Evolutionary conservation across 2,797 vertebrate genomes (phyloP).

Genomic region (Leptodactylus fallax): DNA sequence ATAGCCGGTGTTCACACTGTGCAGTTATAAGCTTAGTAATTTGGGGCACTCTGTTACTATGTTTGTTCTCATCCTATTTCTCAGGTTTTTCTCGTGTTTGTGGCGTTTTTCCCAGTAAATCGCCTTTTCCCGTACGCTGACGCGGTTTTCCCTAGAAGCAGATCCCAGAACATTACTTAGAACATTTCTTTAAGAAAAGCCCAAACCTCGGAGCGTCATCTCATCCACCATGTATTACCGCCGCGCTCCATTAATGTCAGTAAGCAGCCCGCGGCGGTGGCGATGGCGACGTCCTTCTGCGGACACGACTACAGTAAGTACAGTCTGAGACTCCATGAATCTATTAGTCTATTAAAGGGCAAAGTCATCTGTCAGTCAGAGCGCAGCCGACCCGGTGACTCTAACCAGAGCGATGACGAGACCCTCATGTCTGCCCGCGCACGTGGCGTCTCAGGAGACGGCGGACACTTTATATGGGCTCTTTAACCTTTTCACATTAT

Average conservation of each 20-base stretch:
- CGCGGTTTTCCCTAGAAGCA: too few species aligned
- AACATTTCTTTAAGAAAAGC: background rate
- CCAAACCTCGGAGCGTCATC: background rate
- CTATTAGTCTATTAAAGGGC: slow-evolving; percentile 24
- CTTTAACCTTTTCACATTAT: slow-evolving; percentile 61
- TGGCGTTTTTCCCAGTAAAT: too few species aligned
- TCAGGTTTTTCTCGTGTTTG: too few species aligned
- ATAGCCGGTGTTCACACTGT: too few species aligned
- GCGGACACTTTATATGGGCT: background rate
- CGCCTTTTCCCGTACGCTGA: too few species aligned
- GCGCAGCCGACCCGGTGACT: background rate
- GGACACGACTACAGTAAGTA: background rate
- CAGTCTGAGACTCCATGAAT: slow-evolving; percentile 13
- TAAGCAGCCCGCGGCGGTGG: background rate
- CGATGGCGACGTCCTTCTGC: background rate
- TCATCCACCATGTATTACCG: background rate
- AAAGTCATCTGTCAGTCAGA: slow-evolving; percentile 10
- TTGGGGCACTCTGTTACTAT: too few species aligned
- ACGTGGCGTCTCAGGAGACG: slow-evolving; percentile 19
- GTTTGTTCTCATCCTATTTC: too few species aligned
- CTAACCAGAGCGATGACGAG: background rate
- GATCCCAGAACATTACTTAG: too few species aligned
- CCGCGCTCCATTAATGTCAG: background rate
- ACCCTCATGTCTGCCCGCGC: slow-evolving; percentile 3
- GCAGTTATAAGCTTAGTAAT: too few species aligned